Conservation (phyloP, 2,888 invertebrate species). For the Hemithea aestivaria region DNA sequence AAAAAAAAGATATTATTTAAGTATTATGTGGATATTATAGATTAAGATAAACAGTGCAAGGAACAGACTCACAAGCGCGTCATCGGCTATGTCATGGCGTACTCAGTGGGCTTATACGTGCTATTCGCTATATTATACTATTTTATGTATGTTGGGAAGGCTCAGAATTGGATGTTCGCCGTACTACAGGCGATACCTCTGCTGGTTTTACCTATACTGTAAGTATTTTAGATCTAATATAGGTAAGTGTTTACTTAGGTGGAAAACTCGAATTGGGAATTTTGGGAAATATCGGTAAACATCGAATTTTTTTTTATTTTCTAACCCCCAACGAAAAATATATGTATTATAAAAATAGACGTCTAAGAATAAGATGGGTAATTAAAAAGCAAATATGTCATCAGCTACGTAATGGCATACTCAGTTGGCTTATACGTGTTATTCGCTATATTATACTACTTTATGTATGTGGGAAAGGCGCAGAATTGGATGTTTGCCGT, state of each 20-base stretch:
- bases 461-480: conserved; percentile 88
- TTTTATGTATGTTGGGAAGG: conserved; percentile 89
- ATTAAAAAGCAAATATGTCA: conserved; percentile 89
- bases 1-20: too few relatives aligned
- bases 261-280: too few relatives aligned
- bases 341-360: too few relatives aligned
- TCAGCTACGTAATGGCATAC: conserved; percentile 86
- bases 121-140: conserved; percentile 86
- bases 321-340: too few relatives aligned
- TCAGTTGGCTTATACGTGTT: conserved; percentile 85
- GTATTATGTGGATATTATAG: too few relatives aligned
- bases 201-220: conserved; percentile 90
- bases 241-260: too few relatives aligned
- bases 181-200: conserved; percentile 88
- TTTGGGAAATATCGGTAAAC: too few relatives aligned
- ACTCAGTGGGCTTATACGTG: conserved; percentile 84
- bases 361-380: conserved; percentile 89
- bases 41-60: conserved; percentile 88
- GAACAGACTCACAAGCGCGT: conserved; percentile 90
- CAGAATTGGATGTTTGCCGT: conserved; percentile 84
- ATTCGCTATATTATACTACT: conserved; percentile 86
- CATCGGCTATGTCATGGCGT: conserved; percentile 86
- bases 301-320: too few relatives aligned
- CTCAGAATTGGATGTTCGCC: conserved; percentile 83
- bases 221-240: conserved; percentile 77